Evolutionary conservation across 1,140 invertebrate genomes (phyloP).

Genomic region (Helicorthomorpha holstii): DNA sequence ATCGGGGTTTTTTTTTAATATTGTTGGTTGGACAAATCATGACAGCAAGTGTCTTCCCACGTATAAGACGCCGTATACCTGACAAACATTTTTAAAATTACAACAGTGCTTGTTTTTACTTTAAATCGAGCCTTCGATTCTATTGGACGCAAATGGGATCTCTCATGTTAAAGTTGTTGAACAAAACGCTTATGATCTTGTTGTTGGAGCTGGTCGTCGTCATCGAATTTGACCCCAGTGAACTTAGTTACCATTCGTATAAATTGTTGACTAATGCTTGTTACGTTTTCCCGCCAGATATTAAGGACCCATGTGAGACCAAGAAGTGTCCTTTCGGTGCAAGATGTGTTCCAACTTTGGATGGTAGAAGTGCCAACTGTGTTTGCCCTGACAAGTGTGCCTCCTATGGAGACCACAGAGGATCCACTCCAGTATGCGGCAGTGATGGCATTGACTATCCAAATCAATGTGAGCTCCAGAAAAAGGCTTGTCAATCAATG

Average conservation of each 20-base stretch:
- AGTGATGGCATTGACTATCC: constrained; percentile 31
- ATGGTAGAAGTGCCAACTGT: constrained; percentile 51
- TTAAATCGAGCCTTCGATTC: too few species aligned
- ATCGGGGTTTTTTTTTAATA: too few species aligned
- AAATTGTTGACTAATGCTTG: constrained; percentile 16
- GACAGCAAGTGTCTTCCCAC: too few species aligned
- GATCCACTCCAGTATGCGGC: constrained; percentile 52
- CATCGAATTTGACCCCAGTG: background rate
- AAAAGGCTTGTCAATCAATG: constrained; percentile 50
- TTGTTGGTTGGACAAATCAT: too few species aligned
- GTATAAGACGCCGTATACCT: too few species aligned
- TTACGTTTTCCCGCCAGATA: constrained; percentile 43
- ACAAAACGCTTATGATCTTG: too few species aligned
- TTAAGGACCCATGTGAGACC: constrained; percentile 53
- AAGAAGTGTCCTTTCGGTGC: constrained; percentile 54
- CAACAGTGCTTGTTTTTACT: too few species aligned
- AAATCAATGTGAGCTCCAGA: constrained; percentile 61
- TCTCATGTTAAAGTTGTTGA: too few species aligned
- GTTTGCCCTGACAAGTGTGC: constrained; percentile 56
- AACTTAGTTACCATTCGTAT: too few species aligned
- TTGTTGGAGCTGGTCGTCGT: background rate
- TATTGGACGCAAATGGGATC: too few species aligned
- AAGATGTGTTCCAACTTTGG: constrained; percentile 51
- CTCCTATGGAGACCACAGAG: constrained; percentile 59
- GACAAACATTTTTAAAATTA: too few species aligned